Evolutionary conservation across 1,140 invertebrate species (phyloP).

Genomic region (Orchestia grillus): DNA sequence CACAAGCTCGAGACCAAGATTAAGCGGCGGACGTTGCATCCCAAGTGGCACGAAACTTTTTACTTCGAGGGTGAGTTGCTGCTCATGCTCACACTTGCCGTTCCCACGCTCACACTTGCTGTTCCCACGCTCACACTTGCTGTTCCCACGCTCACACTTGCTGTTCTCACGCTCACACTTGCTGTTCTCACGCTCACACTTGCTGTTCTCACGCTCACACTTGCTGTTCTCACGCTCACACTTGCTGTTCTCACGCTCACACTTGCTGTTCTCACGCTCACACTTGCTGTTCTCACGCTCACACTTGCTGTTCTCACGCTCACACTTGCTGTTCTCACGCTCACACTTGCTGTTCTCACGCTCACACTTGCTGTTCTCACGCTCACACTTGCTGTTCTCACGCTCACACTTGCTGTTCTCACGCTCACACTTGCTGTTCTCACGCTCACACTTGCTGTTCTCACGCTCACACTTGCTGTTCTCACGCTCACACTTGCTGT

Average conservation of each 20-base stretch:
- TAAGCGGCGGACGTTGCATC: slow-evolving; percentile 93
- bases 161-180: not conserved
- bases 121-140: not conserved
- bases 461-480: not conserved
- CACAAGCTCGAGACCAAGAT: slow-evolving; percentile 97
- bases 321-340: not conserved
- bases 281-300: not conserved
- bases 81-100: too few species aligned
- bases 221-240: not conserved
- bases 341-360: not conserved
- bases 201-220: not conserved
- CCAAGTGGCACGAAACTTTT: slow-evolving; percentile 97
- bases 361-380: slow-evolving; percentile 70
- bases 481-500: not conserved
- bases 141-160: not conserved
- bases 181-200: not conserved
- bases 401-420: not conserved
- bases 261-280: not conserved
- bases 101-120: slow-evolving; percentile 69
- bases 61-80: slow-evolving; percentile 89
- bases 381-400: not conserved
- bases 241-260: not conserved
- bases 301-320: not conserved
- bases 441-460: not conserved
- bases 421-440: not conserved